Evolutionary conservation across 2,888 invertebrate species (phyloP).

Genomic region (Cephus nigrinus): DNA sequence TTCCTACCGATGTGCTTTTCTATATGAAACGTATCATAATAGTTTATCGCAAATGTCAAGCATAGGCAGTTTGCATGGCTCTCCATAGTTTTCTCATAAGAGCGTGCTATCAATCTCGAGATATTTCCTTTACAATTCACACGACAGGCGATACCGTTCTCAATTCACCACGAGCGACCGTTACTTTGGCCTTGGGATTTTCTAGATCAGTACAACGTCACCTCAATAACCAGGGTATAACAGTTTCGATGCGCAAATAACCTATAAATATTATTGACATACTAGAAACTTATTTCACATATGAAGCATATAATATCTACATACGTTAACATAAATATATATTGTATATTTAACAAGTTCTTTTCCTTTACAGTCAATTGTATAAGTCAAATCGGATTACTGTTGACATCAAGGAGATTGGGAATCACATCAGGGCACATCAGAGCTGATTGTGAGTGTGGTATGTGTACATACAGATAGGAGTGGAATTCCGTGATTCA

Average conservation of each 20-base stretch:
- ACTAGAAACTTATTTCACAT: neutral
- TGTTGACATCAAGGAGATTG: constrained; percentile 11
- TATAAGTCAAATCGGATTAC: neutral
- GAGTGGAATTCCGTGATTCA: constrained; percentile 20
- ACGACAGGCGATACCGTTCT: neutral
- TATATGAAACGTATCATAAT: neutral
- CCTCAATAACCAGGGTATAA: neutral
- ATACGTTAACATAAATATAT: no score
- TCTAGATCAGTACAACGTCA: constrained; percentile 11
- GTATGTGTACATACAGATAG: constrained; percentile 24
- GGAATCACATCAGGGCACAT: neutral
- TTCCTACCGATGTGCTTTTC: neutral
- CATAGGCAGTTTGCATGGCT: neutral
- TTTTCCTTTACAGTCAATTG: neutral
- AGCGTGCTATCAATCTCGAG: neutral
- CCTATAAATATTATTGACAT: neutral
- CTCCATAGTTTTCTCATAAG: neutral
- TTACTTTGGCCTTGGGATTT: constrained; percentile 13
- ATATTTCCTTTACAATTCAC: neutral
- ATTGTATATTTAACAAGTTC: neutral
- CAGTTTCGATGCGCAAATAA: neutral
- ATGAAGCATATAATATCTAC: neutral
- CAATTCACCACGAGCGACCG: neutral
- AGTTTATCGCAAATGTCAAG: neutral
- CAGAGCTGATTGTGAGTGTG: neutral